Base-by-base conservation (phyloP, 2,888 invertebrate species). In the Zeuzera pyrina region DNA sequence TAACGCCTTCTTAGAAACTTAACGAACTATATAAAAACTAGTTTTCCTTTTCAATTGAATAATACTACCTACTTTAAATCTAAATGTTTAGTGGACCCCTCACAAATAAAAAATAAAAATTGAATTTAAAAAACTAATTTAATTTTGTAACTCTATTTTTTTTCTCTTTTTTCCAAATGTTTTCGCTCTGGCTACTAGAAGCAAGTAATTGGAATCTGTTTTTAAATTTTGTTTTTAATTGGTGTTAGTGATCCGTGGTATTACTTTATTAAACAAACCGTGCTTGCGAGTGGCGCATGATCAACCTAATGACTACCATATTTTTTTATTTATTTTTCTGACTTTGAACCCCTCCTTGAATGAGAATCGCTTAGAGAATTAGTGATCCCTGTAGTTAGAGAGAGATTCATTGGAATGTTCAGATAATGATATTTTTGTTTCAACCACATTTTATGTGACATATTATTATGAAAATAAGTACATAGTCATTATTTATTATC, bases 151-250 rank as follows among this genome's bases (percentile, higher is more conserved):
- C 58, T 49, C 59, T 25, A 13, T 57, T 60, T 57, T 49, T 53
- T 56, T 60, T 57, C 41, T 50, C 53, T 58, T 50, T 49, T 49
- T 57, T 52, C 55, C 62, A 62, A 68, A 70, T 57, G 69, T 71
- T 74, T 77, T 77, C 83, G 83, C 78, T 79, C 69, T 83, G 78
- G 83, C 81, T 83, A 83, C 81, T 81, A 83, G 83, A 79, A 79
- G 78, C 81, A 83, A 83, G 81, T 83, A 78, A 81, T 61, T 73
- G 63, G 46, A 46, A 51, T 56, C 48, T 56, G 57, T 54, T 48
- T 51, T 52, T 54, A 49, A 40, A 47, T 52, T 38, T 49, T 38
- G 35, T 52, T 28, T 22, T 30, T 41, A 37, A 47, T 78, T 61
- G 63, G 46, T 79, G 79, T 81, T 81, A 79, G 79, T 47, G 47